Evolutionary conservation across 2,797 vertebrate genomes (phyloP), one percentile per base, ranked within the genome.

Genomic region (Cottoperca gobio): DNA sequence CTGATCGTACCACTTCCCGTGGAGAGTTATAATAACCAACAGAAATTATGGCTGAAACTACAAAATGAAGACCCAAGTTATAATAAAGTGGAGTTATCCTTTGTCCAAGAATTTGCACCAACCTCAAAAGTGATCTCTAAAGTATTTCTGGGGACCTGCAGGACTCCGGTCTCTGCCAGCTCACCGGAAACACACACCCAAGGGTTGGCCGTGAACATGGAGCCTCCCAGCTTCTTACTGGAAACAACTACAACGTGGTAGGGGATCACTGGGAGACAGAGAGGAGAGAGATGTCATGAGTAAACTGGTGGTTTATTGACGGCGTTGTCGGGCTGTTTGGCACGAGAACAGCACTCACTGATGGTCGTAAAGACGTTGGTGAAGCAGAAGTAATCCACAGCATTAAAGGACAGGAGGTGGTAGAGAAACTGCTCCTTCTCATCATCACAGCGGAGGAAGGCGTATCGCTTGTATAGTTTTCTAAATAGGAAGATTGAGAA

Each of bases 401-500:
- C 98, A 21, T 98, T 99, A 86, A 99, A 99, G 82, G 98, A 99
- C 52, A 99, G 95, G 35, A 99, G 96, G 90, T 99, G 98, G 90
- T 99, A 99, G 8, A 99, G 96, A 88, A 99, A 99, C 80, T 99
- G 98, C 85, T 99, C 98, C 90, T 99, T 99, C 93, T 99, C 98
- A 13, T 99, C 98, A 23, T 99, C 98, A 16, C 98, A 99, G 87
- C 97, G 97, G 55, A 99, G 96, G 91, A 99, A 99, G 13, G 98
- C 98, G 0, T 99, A 99, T 26, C 97, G 98, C 86, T 99, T 99
- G 91, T 99, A 99, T 46, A 99, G 93, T 91, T 98, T 99, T 91
- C 98, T 99, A 87, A 71, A 70, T 85, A n/a, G 70, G 80, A 43
- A 24, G 8, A 63, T n/a, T n/a, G 21, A 71, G 21, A 69, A 42